Evolutionary conservation across 2,888 invertebrate species (phyloP).

Genomic region (Tuberolachnus salignus): DNA sequence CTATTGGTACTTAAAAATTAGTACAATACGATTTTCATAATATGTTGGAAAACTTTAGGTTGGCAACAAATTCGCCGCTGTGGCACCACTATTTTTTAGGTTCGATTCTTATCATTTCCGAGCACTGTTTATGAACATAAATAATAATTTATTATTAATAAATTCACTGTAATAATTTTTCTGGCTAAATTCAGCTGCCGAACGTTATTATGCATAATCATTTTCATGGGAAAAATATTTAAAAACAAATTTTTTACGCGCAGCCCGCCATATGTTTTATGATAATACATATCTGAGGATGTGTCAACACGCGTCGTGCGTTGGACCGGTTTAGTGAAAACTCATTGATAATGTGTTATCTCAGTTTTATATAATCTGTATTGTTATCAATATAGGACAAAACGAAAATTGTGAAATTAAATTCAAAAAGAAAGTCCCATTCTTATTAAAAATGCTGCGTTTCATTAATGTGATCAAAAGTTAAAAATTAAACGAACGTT

Average conservation of each 20-base stretch:
- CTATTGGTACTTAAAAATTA: too few relatives aligned
- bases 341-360: not conserved
- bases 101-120: too few relatives aligned
- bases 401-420: too few relatives aligned
- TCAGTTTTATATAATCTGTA: not conserved
- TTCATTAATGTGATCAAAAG: not conserved
- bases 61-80: too few relatives aligned
- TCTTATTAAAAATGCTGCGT: too few relatives aligned
- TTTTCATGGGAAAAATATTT: not conserved
- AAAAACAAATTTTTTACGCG: not conserved
- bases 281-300: not conserved
- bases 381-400: not conserved
- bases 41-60: too few relatives aligned
- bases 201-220: not conserved
- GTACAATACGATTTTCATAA: too few relatives aligned
- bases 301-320: not conserved
- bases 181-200: too few relatives aligned
- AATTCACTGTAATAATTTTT: too few relatives aligned
- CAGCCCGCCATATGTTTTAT: not conserved
- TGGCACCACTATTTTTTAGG: too few relatives aligned
- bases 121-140: too few relatives aligned
- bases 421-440: not conserved
- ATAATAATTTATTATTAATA: too few relatives aligned
- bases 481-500: not conserved
- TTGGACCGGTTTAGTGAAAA: not conserved